Evolutionary conservation across 2,797 vertebrate species (phyloP).

Genomic region (Remorina albescens): DNA sequence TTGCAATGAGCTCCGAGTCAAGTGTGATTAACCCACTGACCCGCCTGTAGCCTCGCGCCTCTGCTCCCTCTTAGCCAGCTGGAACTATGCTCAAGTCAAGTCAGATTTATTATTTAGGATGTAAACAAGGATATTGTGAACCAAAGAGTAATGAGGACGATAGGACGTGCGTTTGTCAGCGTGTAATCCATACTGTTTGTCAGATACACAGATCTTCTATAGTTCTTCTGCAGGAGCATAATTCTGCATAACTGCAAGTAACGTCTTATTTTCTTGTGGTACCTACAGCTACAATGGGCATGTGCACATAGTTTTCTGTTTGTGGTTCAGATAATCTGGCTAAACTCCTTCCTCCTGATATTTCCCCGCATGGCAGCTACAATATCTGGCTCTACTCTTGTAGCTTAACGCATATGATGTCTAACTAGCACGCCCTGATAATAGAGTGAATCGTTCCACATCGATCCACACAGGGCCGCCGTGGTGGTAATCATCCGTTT

Average conservation of each 20-base stretch:
- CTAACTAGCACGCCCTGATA: conserved; percentile 48
- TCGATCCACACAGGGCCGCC: conserved; percentile 49
- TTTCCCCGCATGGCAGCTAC: not conserved
- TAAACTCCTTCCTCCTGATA: not conserved
- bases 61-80: conserved; percentile 50
- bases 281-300: not conserved
- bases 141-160: conserved; percentile 19
- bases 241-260: not conserved
- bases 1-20: conserved; percentile 77
- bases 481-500: conserved; percentile 67
- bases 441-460: conserved; percentile 66
- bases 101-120: conserved; percentile 53
- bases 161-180: not conserved
- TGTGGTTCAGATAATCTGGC: not conserved
- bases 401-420: conserved; percentile 43
- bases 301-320: not conserved
- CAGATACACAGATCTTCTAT: too few relatives aligned
- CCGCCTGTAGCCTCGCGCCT: conserved; percentile 60
- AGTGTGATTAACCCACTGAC: conserved; percentile 82
- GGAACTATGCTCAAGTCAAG: conserved; percentile 38
- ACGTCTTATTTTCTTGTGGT: not conserved
- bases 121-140: conserved; percentile 36
- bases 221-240: not conserved
- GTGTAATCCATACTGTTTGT: not conserved
- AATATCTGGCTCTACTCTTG: not conserved